Conservation (phyloP, 2,797 vertebrate species). For the Pitangus sulphuratus region DNA sequence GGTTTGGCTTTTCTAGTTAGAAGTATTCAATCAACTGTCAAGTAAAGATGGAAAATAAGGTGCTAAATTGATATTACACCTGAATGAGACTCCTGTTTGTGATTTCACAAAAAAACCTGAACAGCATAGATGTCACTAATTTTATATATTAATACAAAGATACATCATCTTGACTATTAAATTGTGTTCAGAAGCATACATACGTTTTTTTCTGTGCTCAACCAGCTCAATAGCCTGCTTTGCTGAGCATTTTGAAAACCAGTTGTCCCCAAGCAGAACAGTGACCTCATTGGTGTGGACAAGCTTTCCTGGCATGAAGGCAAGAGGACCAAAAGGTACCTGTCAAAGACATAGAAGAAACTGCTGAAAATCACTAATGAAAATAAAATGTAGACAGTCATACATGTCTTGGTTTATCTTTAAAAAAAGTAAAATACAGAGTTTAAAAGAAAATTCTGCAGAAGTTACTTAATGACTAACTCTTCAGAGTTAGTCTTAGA, state of each 20-base stretch:
- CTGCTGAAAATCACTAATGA: not conserved
- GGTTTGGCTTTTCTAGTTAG: not conserved
- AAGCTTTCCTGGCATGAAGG: constrained; percentile 92
- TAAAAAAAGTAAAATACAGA: not conserved
- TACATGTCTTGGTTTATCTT: not conserved
- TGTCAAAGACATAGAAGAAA: constrained; percentile 62
- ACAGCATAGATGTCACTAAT: not conserved
- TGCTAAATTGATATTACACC: not conserved
- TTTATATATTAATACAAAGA: not conserved
- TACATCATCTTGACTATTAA: not conserved
- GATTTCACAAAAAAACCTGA: not conserved
- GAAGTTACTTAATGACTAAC: not conserved
- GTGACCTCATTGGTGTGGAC: constrained; percentile 95
- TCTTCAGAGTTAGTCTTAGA: not conserved
- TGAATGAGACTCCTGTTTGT: not conserved
- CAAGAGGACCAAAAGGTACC: constrained; percentile 96
- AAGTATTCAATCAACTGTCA: not conserved
- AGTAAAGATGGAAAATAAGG: not conserved
- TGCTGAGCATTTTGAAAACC: constrained; percentile 95
- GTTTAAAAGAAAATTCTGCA: not conserved
- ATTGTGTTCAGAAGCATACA: constrained; percentile 63
- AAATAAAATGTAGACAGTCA: not conserved
- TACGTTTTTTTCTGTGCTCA: constrained; percentile 92
- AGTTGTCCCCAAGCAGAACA: constrained; percentile 94
- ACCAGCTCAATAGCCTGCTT: constrained; percentile 90